Percentiles rank a stretch among this genome's conserved stretches.
Evolutionary conservation across 2,888 invertebrate genomes (phyloP).

Genomic region (Cryptus armator): DNA sequence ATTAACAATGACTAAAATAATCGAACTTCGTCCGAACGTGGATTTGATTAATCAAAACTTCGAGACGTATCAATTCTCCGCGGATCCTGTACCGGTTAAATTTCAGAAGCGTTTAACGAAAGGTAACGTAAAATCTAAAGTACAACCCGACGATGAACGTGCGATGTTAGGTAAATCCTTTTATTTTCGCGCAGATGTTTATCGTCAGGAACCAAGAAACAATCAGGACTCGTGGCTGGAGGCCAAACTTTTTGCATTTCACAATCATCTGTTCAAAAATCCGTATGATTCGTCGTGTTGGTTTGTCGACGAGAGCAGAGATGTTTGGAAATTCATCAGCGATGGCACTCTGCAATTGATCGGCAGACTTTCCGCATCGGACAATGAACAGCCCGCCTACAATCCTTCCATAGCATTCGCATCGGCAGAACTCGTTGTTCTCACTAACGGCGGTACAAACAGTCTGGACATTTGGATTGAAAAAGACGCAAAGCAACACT

Average conservation of each 20-base stretch:
- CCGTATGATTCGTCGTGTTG: conserved; percentile 80
- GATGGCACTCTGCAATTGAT: conserved; percentile 70
- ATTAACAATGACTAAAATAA: conserved; percentile 77
- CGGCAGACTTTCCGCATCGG: conserved; percentile 65
- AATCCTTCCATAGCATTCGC: conserved; percentile 82
- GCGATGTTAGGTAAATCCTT: neutral
- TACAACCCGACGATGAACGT: neutral
- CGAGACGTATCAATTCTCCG: conserved; percentile 82
- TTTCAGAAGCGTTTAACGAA: conserved; percentile 73
- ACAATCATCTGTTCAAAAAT: conserved; percentile 83
- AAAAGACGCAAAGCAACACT: conserved; percentile 56
- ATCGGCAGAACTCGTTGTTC: conserved; percentile 71
- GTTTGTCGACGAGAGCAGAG: conserved; percentile 78
- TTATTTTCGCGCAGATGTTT: conserved; percentile 76
- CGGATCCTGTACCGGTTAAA: conserved; percentile 73
- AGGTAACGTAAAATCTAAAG: conserved; percentile 69
- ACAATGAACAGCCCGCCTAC: conserved; percentile 66
- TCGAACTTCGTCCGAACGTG: conserved; percentile 80
- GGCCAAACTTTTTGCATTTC: conserved; percentile 82
- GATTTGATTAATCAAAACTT: conserved; percentile 77
- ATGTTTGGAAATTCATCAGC: conserved; percentile 77
- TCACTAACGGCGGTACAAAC: conserved; percentile 76
- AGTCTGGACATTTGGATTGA: conserved; percentile 75
- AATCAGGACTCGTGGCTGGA: conserved; percentile 82
- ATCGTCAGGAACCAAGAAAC: conserved; percentile 76